Conservation (phyloP, 1,140 invertebrate genomes). For the Drosophila aff. region DNA sequence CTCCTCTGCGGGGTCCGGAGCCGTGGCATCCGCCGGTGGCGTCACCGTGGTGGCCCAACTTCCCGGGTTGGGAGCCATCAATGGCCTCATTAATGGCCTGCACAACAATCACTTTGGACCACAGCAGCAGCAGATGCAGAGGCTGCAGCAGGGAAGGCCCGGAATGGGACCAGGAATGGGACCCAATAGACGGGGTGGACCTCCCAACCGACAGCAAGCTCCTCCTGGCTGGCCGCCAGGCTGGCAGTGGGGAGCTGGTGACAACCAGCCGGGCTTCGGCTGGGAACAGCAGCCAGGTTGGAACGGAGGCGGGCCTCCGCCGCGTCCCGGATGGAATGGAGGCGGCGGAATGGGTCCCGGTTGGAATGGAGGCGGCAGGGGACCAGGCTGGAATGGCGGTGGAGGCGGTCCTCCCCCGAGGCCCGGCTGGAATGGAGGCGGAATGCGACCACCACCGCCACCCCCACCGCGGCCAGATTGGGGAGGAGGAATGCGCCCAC, state of each 20-base stretch:
- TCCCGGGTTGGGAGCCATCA: slow-evolving; percentile 34
- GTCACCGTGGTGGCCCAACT: slow-evolving; percentile 54
- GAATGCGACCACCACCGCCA: slow-evolving; percentile 10
- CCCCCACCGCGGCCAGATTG: slow-evolving; percentile 22
- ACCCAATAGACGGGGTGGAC: slow-evolving; percentile 4
- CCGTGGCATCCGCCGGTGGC: slow-evolving; percentile 55
- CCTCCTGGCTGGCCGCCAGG: slow-evolving; percentile 48
- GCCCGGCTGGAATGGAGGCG: slow-evolving; percentile 26
- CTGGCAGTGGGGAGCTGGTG: slow-evolving; percentile 43
- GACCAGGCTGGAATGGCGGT: slow-evolving; percentile 19
- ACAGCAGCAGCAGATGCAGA: slow-evolving; percentile 22
- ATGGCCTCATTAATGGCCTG: slow-evolving; percentile 18
- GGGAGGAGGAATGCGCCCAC: slow-evolving; percentile 21
- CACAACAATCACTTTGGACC: slow-evolving; percentile 21
- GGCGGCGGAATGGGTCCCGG: slow-evolving; percentile 6
- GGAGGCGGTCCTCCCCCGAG: slow-evolving; percentile 3
- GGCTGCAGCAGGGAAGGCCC: slow-evolving; percentile 20
- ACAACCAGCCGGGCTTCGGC: slow-evolving; percentile 26
- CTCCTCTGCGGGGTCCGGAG: slow-evolving; percentile 28
- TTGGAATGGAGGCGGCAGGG: slow-evolving; percentile 15
- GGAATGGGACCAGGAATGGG: slow-evolving; percentile 12
- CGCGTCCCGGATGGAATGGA: slow-evolving; percentile 12
- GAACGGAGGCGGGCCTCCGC: slow-evolving; percentile 12
- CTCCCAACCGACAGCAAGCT: slow-evolving; percentile 26
- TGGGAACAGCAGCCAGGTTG: slow-evolving; percentile 22